Base-by-base conservation (phyloP, 2,113 vertebrate species). In the Hemichromis elongatus region DNA sequence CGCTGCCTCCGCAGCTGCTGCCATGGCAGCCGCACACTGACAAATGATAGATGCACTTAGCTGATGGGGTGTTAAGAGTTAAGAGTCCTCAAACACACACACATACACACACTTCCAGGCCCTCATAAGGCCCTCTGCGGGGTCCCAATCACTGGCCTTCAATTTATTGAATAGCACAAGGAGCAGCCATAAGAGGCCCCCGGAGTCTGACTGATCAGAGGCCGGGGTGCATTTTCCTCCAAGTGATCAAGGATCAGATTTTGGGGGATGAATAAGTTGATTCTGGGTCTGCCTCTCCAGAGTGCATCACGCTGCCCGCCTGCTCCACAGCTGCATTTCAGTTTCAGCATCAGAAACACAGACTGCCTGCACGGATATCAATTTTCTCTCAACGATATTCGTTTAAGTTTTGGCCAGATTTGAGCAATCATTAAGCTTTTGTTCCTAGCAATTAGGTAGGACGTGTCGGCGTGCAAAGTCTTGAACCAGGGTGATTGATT, bases 31-130 rank as follows among this genome's bases (percentile, higher is more conserved):
- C 9, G 13, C 63, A 57, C 83, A 45, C 77, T 53, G 80, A 88
- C 54, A 85, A 56, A 92, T 80, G 89, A 92, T 85, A 75, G 77
- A 88, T 88, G 82, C 80, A 90, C 82, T 84, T 53, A 73, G 83
- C 79, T 80, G 79, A 85, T 86, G 61, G 52, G 37, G 73, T 56
- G 78, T 57, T 84, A 53, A 79, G 68, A 50, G 68, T 75, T 75
- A 75, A 75, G 83, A 47, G 82, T 77, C 77, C 10, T 78, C 24
- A 81, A 6, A 79, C 55, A 54, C 61, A 59, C 30, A 75, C 47
- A 33, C 50, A n/a, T 24, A 50, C 42, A 66, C 9, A 78, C 37
- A 45, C 12, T 70, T 57, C 35, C 13, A 57, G 26, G 42, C 24
- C 6, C 53, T 79, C 56, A 54, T 16, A 57, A 77, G 78, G 80